Base-by-base conservation (phyloP, 2,113 vertebrate species). In the Malurus melanocephalus region DNA sequence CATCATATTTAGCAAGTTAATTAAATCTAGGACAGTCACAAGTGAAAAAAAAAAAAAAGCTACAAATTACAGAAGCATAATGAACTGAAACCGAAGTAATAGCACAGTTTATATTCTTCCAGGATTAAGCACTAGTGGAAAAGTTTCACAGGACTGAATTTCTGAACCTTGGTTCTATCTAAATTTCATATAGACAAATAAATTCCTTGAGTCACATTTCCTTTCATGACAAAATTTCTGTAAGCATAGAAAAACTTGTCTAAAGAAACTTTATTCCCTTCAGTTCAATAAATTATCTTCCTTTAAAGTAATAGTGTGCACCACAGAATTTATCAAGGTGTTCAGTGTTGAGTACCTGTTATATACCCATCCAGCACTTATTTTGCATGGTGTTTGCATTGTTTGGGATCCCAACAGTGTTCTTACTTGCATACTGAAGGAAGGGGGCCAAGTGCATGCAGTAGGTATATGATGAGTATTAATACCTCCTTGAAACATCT, bases 371-470 rank as follows among this genome's bases (percentile, higher is more conserved):
- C 8, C 14, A 38, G 15, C 46, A 59, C 38, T 55, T 66, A 8
- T 67, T 87, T 71, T 48, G 18, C 40, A 20, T 30, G 30, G 28
- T 19, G 4, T 61, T 62, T 87, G 55, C 15, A 56, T 6, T 67
- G 0, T 42, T n/a, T 64, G 45, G 11, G 19, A 69, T 42, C 83
- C 28, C 32, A 74, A 7, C 4, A 35, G 18, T 4, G 0, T 46
- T 87, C 17, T 21, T 75, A 17, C 17, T 52, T 62, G 60, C 32
- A 77, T 17, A n/a, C 20, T 46, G 32, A 56, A 88, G 10, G 46
- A 73, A 49, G 20, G 13, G 24, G 9, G 7, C 9, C 73, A 72
- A 65, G 15, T 73, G 46, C 32, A 42, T n/a, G 22, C 40, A 60
- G 35, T 10, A 48, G 23, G 13, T 30, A 60, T 3, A 32, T 27